Base-by-base conservation (phyloP, 2,888 invertebrate species). In the Alitta virens region DNA sequence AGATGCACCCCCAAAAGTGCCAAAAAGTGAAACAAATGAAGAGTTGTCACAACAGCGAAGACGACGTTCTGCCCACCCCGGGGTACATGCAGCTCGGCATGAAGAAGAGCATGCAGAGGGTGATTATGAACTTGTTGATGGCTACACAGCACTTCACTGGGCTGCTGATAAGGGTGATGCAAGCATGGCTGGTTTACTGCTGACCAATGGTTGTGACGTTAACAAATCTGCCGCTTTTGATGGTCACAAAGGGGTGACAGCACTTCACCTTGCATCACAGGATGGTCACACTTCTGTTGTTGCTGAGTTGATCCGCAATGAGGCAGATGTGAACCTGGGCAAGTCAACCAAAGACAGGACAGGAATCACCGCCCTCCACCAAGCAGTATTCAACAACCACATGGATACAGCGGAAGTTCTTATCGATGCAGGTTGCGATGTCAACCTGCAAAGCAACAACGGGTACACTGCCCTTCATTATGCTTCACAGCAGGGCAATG, bases 381-480 rank as follows among this genome's bases (percentile, higher is more conserved):
- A 60, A 27, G 60, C 60, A 16, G 60, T 60, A 1, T 60, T 54
- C 40, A 60, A 60, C 27, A 54, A 27, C 18, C 60, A 60, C 54
- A 42, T 52, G 7, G 43, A 53, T 5, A 52, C 60, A 9, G 60
- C 54, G 23, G 23, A 42, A 25, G 25, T 40, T 2, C 24, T 68
- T 9, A 25, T 65, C 7, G 61, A 59, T 12, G 57, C 40, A 9
- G 68, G 66, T 9, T 63, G 60, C 46, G 59, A 66, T 21, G 64
- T 64, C 24, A 66, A 68, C 43, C 53, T 54, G 5, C 66, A 64
- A 54, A 64, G 66, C 14, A 66, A 66, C 43, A 69, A 69, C 54
- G 68, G 68, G 7, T 69, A 65, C 46, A 54, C 68, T 0, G 60
- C 68, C 1, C 38, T 69, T 16, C 71, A 71, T 25, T 71, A 71